Evolutionary conservation across 2,888 invertebrate species (phyloP).

Genomic region (Spatulosminthurus flaviceps): DNA sequence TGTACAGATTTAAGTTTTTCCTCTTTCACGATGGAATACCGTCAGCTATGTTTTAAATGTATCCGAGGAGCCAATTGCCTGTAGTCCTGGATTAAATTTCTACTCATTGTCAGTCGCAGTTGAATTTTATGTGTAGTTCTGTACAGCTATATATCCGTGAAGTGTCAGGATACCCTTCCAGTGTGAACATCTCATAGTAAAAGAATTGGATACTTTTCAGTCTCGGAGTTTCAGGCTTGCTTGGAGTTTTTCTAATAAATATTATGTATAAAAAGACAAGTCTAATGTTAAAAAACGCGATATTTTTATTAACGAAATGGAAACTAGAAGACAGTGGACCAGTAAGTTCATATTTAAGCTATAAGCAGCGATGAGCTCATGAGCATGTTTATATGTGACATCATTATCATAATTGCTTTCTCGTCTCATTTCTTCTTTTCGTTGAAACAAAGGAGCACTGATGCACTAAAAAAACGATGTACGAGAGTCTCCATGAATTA

Average conservation of each 20-base stretch:
- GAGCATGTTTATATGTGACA: no score
- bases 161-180: neutral
- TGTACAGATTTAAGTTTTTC: slow-evolving; percentile 11
- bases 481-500: no score
- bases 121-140: neutral
- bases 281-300: no score
- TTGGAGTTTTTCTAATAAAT: slow-evolving; percentile 11
- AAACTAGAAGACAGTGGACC: no score
- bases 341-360: no score
- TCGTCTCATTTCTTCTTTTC: no score
- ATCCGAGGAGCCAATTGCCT: neutral
- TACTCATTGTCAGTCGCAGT: slow-evolving; percentile 12
- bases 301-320: no score
- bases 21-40: neutral
- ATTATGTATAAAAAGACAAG: neutral
- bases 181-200: neutral
- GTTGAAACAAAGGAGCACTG: no score
- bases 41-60: slow-evolving; percentile 1
- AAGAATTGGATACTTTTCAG: neutral
- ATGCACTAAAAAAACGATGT: no score
- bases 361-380: no score
- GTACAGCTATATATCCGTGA: neutral
- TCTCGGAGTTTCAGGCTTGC: neutral
- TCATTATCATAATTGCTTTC: no score
- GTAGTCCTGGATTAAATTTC: neutral